A percentile compares a stretch with the other conserved stretches of the same genome.
phyloP scores from a whole-genome alignment of 1,140 invertebrate species.

The Anastatus disparis region DNA sequence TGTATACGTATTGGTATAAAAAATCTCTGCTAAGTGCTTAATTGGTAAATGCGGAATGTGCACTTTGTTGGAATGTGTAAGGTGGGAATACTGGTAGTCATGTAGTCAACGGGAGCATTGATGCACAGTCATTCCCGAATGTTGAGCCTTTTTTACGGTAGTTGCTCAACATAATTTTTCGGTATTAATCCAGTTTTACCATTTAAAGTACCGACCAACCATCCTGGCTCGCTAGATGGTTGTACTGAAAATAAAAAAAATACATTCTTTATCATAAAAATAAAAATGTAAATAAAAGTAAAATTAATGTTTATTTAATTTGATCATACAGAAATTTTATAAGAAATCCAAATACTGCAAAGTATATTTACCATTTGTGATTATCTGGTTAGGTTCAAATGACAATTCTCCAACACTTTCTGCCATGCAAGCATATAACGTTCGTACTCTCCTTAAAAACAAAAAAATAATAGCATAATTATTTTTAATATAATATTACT shows the following conservation, averaged over 20 bases:
- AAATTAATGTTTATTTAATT: neutral
- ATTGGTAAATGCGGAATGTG: slow-evolving; percentile 40
- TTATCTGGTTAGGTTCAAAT: slow-evolving; percentile 98
- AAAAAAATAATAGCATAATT: neutral
- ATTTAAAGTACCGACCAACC: slow-evolving; percentile 94
- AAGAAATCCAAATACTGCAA: neutral
- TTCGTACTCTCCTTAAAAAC: slow-evolving; percentile 80
- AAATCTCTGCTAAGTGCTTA: slow-evolving; percentile 34
- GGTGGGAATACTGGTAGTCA: slow-evolving; percentile 27
- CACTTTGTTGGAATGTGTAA: slow-evolving; percentile 38
- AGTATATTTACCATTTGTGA: slow-evolving; percentile 86
- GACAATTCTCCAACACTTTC: slow-evolving; percentile 97
- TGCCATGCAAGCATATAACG: slow-evolving; percentile 93
- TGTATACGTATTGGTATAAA: slow-evolving; percentile 39
- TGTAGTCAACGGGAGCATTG: neutral
- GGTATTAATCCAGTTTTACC: slow-evolving; percentile 94
- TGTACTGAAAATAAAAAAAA: slow-evolving; percentile 76
- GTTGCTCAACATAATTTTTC: slow-evolving; percentile 95
- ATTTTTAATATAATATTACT: no score
- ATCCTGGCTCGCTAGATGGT: slow-evolving; percentile 92
- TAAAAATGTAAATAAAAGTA: neutral
- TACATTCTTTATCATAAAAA: slow-evolving; percentile 1
- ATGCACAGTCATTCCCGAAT: neutral
- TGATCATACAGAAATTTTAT: neutral
- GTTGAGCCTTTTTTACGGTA: slow-evolving; percentile 63